phyloP scores from a whole-genome alignment of 2,113 vertebrate species.

The Bujurquina vittata region DNA sequence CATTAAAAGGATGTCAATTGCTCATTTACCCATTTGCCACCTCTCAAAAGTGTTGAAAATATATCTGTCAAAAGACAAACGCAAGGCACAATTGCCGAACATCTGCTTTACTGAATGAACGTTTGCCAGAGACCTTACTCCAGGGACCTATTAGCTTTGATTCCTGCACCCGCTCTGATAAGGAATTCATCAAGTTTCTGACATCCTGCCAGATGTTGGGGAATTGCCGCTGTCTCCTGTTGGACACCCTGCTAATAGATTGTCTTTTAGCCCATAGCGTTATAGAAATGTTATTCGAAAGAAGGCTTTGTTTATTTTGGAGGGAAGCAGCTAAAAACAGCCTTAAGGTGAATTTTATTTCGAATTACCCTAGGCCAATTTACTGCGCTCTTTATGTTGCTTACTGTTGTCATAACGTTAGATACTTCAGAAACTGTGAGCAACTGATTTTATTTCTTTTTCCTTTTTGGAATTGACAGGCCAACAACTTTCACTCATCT shows the following conservation, averaged over 20 bases:
- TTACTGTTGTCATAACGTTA: background rate
- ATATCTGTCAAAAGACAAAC: slow-evolving; percentile 76
- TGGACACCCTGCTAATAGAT: slow-evolving; percentile 67
- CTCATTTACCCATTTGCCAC: slow-evolving; percentile 67
- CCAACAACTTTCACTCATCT: slow-evolving; percentile 50
- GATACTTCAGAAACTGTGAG: background rate
- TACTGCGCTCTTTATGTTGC: background rate
- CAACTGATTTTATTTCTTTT: slow-evolving; percentile 1
- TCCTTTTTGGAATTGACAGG: background rate
- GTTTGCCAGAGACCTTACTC: slow-evolving; percentile 66
- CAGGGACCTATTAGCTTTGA: slow-evolving; percentile 76
- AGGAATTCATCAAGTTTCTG: slow-evolving; percentile 79
- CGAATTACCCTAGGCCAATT: background rate
- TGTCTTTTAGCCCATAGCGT: slow-evolving; percentile 30
- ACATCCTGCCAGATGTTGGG: slow-evolving; percentile 79
- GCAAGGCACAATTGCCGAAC: slow-evolving; percentile 68
- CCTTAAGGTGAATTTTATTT: background rate
- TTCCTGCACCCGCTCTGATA: slow-evolving; percentile 71
- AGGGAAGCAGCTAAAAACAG: background rate
- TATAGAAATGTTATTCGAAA: slow-evolving; percentile 47
- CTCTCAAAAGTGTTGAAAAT: slow-evolving; percentile 66
- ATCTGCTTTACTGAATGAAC: slow-evolving; percentile 77
- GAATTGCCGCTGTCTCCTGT: slow-evolving; percentile 72
- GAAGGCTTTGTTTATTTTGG: background rate
- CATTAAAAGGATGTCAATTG: slow-evolving; percentile 61